These are phyloP conservation scores for Spodoptera picta DNA, from an alignment of 2,888 invertebrate species.

Conservation along the genomic window DNA sequence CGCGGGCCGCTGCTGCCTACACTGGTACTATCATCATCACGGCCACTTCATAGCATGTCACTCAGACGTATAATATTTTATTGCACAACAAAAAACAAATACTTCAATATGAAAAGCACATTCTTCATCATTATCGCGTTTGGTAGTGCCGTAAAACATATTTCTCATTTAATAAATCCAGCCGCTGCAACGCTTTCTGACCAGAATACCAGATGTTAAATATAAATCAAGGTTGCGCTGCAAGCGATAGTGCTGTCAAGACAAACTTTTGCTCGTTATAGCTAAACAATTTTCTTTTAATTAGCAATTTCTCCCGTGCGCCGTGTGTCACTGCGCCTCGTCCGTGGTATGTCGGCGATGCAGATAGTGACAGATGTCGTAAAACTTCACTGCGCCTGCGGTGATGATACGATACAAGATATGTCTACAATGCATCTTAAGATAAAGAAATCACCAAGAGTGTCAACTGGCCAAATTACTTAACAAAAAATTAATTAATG, in stretches of 20 bases:
- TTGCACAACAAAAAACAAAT: conserved; percentile 46
- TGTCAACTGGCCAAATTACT: too few species aligned
- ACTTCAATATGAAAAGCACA: conserved; percentile 46
- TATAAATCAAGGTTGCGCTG: conserved; percentile 66
- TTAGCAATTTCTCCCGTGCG: conserved; percentile 46
- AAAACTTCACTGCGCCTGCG: background rate
- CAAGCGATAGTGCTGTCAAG: conserved; percentile 47
- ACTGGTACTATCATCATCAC: conserved; percentile 23
- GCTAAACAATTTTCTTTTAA: conserved; percentile 54
- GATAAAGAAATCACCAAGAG: too few species aligned
- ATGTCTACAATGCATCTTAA: too few species aligned
- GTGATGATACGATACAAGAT: too few species aligned
- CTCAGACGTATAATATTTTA: conserved; percentile 35
- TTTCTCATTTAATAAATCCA: conserved; percentile 62
- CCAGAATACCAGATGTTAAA: conserved; percentile 64
- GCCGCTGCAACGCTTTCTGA: conserved; percentile 75
- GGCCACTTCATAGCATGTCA: conserved; percentile 35
- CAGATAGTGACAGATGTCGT: conserved; percentile 15
- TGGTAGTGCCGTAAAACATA: conserved; percentile 55
- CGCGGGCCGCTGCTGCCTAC: conserved; percentile 25
- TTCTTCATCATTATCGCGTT: conserved; percentile 50
- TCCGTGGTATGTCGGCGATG: background rate
- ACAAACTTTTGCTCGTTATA: conserved; percentile 54
- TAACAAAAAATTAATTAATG: too few species aligned
- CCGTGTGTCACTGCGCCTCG: conserved; percentile 24